phyloP scores from a whole-genome alignment of 2,888 invertebrate genomes.

The Eueremaeus valkanovi region DNA sequence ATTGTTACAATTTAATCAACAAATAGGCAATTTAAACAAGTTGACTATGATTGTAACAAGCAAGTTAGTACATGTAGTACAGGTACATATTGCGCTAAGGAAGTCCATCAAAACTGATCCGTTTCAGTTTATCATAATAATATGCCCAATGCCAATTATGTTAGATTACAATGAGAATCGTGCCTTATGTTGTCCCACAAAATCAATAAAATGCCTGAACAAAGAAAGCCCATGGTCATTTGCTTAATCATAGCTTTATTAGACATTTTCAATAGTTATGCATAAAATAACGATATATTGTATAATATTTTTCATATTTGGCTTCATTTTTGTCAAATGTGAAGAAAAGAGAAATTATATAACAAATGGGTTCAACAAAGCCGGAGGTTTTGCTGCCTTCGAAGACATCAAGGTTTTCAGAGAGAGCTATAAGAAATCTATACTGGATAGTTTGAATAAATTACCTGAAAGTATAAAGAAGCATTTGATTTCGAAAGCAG shows the following conservation, averaged over 20 bases:
- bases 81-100: too few relatives aligned
- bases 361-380: neutral
- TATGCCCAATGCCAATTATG: too few relatives aligned
- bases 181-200: neutral
- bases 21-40: too few relatives aligned
- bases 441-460: neutral
- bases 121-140: too few relatives aligned
- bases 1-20: too few relatives aligned
- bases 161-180: neutral
- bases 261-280: neutral
- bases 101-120: too few relatives aligned
- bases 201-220: too few relatives aligned
- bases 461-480: constrained; percentile 7
- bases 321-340: neutral
- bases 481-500: constrained; percentile 11
- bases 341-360: constrained; percentile 57
- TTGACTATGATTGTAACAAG: too few relatives aligned
- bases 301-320: neutral
- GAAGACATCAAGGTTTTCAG: constrained; percentile 1
- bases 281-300: neutral
- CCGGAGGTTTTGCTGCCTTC: neutral
- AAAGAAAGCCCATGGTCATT: too few relatives aligned
- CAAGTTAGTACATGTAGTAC: too few relatives aligned
- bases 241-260: too few relatives aligned
- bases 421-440: neutral